These are phyloP conservation scores for Thumatha senex DNA, from an alignment of 2,888 invertebrate genomes.

Conservation along the genomic window DNA sequence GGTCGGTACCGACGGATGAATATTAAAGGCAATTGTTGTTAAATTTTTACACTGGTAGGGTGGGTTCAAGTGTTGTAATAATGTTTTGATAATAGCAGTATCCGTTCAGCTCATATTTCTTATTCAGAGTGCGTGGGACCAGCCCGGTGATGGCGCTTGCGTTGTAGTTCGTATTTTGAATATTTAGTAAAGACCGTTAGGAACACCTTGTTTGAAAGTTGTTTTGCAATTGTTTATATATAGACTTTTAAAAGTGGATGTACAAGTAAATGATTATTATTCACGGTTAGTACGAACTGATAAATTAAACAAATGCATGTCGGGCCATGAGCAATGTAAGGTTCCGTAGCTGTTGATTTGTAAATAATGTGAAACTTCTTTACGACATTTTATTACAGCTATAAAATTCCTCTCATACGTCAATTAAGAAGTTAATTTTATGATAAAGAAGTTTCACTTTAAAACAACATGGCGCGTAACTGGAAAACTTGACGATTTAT, in stretches of 20 bases:
- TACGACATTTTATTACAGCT: too few species aligned
- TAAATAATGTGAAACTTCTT: too few species aligned
- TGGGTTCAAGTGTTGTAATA: constrained; percentile 82
- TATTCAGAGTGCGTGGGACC: constrained; percentile 81
- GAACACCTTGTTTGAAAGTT: constrained; percentile 60
- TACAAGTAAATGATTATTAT: too few species aligned
- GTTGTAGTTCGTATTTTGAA: constrained; percentile 63
- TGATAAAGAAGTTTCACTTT: too few species aligned
- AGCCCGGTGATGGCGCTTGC: constrained; percentile 47
- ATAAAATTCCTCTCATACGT: too few species aligned
- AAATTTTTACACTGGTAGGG: constrained; percentile 81
- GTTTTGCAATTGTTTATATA: constrained; percentile 20
- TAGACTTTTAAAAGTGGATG: background rate
- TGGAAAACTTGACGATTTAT: too few species aligned
- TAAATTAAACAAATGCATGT: too few species aligned
- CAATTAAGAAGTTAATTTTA: too few species aligned
- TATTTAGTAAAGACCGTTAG: constrained; percentile 52
- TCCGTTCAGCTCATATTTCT: constrained; percentile 82
- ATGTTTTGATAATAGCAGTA: constrained; percentile 83
- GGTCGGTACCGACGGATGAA: constrained; percentile 72
- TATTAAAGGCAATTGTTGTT: constrained; percentile 84
- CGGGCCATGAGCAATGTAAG: too few species aligned
- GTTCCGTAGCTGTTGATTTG: too few species aligned
- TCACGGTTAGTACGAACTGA: too few species aligned
- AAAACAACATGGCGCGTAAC: too few species aligned